Conservation (phyloP, 2,888 invertebrate species). For the Agelastica alni region DNA sequence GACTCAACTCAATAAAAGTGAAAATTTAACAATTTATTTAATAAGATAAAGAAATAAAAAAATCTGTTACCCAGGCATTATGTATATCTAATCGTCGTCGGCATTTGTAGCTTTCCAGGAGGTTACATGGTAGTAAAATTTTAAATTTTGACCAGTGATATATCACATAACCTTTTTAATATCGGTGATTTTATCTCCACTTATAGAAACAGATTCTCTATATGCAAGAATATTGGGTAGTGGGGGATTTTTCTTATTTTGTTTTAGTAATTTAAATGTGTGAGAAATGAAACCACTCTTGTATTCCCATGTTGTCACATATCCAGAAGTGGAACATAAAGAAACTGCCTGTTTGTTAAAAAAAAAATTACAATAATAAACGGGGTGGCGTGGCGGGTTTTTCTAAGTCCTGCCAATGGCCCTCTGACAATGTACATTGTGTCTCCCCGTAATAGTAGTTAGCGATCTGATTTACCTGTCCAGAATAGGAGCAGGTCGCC, state of each 20-base stretch:
- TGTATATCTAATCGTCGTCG: not conserved
- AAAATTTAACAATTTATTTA: not conserved
- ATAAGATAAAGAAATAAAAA: not conserved
- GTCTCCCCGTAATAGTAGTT: too few relatives aligned
- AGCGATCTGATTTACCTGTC: too few relatives aligned
- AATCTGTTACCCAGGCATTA: not conserved
- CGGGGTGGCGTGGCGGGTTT: too few relatives aligned
- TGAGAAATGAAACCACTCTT: not conserved
- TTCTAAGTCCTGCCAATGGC: too few relatives aligned
- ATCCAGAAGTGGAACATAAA: slow-evolving; percentile 20
- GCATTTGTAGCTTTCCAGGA: slow-evolving; percentile 9
- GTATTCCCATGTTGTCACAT: not conserved
- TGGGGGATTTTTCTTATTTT: too few relatives aligned
- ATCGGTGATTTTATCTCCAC: slow-evolving; percentile 28
- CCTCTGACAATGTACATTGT: too few relatives aligned
- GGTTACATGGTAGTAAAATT: too few relatives aligned
- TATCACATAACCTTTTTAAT: slow-evolving; percentile 24
- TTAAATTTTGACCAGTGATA: slow-evolving; percentile 23
- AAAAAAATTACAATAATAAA: too few relatives aligned
- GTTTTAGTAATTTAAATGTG: too few relatives aligned
- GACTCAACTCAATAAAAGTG: not conserved
- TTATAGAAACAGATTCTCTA: slow-evolving; percentile 25
- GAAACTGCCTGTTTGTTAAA: slow-evolving; percentile 24
- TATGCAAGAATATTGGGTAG: too few relatives aligned
- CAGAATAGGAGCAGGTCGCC: too few relatives aligned